Evolutionary conservation across 2,888 invertebrate genomes (phyloP), one percentile per base, ranked within the genome.

Genomic region (Perithous albicinctus): DNA sequence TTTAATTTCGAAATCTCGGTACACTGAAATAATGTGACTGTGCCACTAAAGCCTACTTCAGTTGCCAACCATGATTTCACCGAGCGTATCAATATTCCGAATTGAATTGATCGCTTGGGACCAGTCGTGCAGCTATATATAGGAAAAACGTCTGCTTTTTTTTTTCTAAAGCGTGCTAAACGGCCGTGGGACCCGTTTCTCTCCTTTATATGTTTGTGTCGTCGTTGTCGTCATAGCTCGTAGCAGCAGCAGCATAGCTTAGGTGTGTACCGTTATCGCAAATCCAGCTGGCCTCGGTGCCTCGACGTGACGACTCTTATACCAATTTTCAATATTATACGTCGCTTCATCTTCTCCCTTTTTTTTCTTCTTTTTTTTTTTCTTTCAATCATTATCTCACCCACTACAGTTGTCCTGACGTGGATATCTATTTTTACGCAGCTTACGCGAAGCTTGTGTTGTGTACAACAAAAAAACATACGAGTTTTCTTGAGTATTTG

Each of bases 291-390:
- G 54, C 67, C 76, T 61, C 80, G 67, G 67, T 54, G 67, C 72
- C 23, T 46, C 59, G 51, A 12, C 46, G 69, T 29, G 26, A 43
- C 59, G 63, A 56, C 63, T 29, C 76, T n/a, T n/a, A 67, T 54
- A 81, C 73, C 66, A 77, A 80, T 80, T 76, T 80, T 59, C 80
- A 80, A 54, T 75, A 80, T 75, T 41, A 63, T 69, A 75, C 79
- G 54, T 69, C 23, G 43, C 54, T 43, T 18, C 59, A 26, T 38
- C 8, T 7, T 15, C 35, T 29, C 15, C 18, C 6, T 26, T 15
- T 23, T 20, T n/a, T n/a, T n/a, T n/a, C 12, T 41, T 29, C 5
- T 46, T 7, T 41, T 64, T 54, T 15, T 32, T 35, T 51, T 51
- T 48, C 43, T 67, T 32, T 20, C 15, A 2, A 74, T 5, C 56